A percentile compares a stretch with the other conserved stretches of the same genome.
phyloP scores from a whole-genome alignment of 2,797 vertebrate genomes.

The Hozukius guyotensis region DNA sequence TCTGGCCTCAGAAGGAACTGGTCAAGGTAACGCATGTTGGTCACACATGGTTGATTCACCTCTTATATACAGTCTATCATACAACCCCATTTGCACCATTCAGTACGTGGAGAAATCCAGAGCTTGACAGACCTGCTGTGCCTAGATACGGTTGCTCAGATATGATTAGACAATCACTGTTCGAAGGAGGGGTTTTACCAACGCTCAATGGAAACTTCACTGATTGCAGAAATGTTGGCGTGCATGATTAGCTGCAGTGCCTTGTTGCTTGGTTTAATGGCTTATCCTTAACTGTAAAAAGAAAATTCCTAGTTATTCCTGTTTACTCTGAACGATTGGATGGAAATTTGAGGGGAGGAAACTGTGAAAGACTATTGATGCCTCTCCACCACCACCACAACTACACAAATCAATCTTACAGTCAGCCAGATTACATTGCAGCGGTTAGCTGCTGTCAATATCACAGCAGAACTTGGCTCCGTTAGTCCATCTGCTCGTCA shows the following conservation, averaged over 20 bases:
- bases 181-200: background rate
- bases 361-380: constrained; percentile 19
- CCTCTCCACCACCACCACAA: background rate
- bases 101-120: background rate
- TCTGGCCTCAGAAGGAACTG: constrained; percentile 97
- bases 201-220: background rate
- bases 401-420: constrained; percentile 38
- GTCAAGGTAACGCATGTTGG: constrained; percentile 88
- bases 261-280: background rate
- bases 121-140: background rate
- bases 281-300: background rate
- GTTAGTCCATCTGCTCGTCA: constrained; percentile 44
- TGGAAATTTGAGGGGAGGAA: background rate
- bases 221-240: background rate
- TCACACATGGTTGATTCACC: background rate
- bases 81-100: too few relatives aligned
- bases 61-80: too few relatives aligned
- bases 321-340: background rate
- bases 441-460: constrained; percentile 41
- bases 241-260: background rate
- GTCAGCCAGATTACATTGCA: constrained; percentile 40
- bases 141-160: background rate
- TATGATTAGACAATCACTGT: background rate
- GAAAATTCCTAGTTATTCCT: background rate
- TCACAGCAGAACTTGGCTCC: constrained; percentile 16